phyloP scores from a whole-genome alignment of 1,140 invertebrate genomes.

The Apocrypta bakeri region DNA sequence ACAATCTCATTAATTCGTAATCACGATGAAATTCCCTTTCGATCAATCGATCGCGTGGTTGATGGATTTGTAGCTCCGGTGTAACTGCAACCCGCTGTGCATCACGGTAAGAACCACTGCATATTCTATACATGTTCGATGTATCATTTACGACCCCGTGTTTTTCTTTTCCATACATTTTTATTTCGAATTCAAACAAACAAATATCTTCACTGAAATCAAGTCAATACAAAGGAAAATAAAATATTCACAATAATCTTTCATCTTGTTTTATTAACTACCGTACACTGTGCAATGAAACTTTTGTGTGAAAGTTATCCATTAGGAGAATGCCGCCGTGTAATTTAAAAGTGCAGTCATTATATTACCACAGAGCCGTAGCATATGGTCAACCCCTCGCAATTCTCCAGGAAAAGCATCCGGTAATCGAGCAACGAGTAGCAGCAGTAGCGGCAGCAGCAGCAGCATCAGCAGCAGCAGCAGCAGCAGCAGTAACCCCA shows the following conservation, averaged over 20 bases:
- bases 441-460: background rate
- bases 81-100: background rate
- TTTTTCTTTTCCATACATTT: too few relatives aligned
- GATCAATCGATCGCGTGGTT: background rate
- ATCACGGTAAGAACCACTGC: background rate
- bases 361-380: background rate
- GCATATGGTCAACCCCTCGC: background rate
- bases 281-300: background rate
- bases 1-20: background rate
- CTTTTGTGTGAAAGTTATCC: background rate
- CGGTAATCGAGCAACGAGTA: constrained; percentile 37
- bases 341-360: constrained; percentile 8
- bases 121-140: background rate
- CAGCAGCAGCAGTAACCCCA: background rate
- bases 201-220: too few relatives aligned
- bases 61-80: background rate
- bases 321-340: background rate
- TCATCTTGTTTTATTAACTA: too few relatives aligned
- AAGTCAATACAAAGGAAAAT: too few relatives aligned
- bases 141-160: too few relatives aligned
- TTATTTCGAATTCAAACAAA: too few relatives aligned
- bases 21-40: background rate
- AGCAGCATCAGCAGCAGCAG: background rate
- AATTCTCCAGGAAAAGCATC: constrained; percentile 39
- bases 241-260: too few relatives aligned